These are phyloP conservation scores for Zoanthus solanderi DNA, from an alignment of 92 coral and sea anemone species.

Conservation along the genomic window DNA sequence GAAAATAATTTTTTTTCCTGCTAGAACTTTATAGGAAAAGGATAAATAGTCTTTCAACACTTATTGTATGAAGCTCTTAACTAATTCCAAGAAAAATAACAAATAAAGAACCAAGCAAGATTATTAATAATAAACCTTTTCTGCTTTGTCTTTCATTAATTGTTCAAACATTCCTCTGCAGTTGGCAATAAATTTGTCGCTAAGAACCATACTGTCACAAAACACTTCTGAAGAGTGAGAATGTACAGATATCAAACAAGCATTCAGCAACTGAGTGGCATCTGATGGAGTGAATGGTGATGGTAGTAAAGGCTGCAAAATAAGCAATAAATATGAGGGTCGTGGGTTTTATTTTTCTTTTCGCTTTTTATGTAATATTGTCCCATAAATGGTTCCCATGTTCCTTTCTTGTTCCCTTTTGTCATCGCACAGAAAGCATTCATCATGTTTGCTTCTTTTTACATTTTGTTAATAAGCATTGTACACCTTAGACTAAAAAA, in stretches of 20 bases:
- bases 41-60: too few species aligned
- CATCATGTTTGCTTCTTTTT: too few species aligned
- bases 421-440: too few species aligned
- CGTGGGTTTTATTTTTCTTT: too few species aligned
- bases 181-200: constrained; percentile 78
- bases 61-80: background rate
- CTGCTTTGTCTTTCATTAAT: constrained; percentile 92
- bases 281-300: constrained; percentile 93
- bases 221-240: constrained; percentile 86
- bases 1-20: too few species aligned
- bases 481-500: too few species aligned
- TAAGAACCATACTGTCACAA: constrained; percentile 89
- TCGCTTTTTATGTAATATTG: too few species aligned
- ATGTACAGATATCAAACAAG: constrained; percentile 77
- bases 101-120: background rate
- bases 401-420: too few species aligned
- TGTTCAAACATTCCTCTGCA: constrained; percentile 89
- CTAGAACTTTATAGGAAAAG: too few species aligned
- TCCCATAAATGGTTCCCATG: too few species aligned
- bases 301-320: constrained; percentile 85
- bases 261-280: constrained; percentile 83
- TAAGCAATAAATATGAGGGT: background rate
- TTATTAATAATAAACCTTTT: constrained; percentile 59
- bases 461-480: too few species aligned
- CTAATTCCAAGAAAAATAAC: background rate